Percentiles rank a stretch among this genome's conserved stretches.
Evolutionary conservation across 2,113 vertebrate genomes (phyloP).

Genomic region (Zosterops hypoxanthus): DNA sequence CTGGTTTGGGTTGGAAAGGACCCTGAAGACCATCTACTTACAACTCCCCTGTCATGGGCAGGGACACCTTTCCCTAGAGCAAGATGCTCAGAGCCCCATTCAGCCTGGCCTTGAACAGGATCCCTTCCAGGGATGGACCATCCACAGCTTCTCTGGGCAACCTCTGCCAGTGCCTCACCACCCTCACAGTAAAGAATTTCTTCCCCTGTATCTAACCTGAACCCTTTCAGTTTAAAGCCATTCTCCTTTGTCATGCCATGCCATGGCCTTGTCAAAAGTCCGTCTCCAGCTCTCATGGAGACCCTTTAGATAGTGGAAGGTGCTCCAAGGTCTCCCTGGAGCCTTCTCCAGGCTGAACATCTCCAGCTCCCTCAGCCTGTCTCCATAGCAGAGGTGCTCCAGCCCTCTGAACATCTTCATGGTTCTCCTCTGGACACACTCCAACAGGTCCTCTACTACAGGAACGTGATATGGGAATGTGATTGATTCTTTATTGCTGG

Average conservation of each 20-base stretch:
- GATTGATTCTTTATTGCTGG: not conserved
- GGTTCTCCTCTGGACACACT: not conserved
- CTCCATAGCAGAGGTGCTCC: not conserved
- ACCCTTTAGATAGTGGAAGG: not conserved
- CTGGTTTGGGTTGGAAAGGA: not conserved
- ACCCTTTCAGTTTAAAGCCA: not conserved
- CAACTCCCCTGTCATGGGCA: not conserved
- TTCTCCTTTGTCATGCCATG: not conserved
- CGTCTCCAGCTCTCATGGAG: not conserved
- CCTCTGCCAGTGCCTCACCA: not conserved
- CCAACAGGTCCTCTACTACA: not conserved
- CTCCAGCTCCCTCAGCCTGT: not conserved
- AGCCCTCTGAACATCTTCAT: not conserved
- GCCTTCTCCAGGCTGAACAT: not conserved
- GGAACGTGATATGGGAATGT: rapidly evolving
- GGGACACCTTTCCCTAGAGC: not conserved
- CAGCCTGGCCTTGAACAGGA: not conserved
- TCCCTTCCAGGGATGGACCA: not conserved
- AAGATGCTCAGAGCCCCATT: not conserved
- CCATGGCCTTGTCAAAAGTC: not conserved
- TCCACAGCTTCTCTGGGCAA: not conserved
- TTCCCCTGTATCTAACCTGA: not conserved
- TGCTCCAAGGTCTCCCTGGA: not conserved
- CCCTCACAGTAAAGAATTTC: not conserved
- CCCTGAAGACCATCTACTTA: too few species aligned